Evolutionary conservation across 1,140 invertebrate species (phyloP).

Genomic region (Ips nitidus): DNA sequence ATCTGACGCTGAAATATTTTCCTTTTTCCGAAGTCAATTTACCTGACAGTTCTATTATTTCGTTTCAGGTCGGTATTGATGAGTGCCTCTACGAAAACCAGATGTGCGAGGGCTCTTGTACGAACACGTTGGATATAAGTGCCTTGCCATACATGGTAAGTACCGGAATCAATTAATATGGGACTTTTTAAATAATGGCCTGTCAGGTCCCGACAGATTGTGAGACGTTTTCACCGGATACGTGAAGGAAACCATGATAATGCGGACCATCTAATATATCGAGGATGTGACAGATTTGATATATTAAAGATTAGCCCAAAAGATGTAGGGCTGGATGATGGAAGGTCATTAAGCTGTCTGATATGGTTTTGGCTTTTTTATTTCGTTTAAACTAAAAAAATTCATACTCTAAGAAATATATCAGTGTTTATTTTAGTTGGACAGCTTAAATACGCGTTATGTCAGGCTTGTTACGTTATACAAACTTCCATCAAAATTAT

Average conservation of each 20-base stretch:
- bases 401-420: too few species aligned
- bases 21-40: too few species aligned
- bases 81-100: slow-evolving; percentile 95
- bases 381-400: too few species aligned
- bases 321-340: slow-evolving; percentile 1
- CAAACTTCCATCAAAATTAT: too few species aligned
- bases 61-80: slow-evolving; percentile 72
- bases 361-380: too few species aligned
- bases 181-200: slow-evolving; percentile 19
- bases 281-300: slow-evolving; percentile 15
- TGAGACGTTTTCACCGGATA: slow-evolving; percentile 8
- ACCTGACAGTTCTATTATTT: background rate
- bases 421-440: too few species aligned
- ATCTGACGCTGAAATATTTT: too few species aligned
- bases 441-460: too few species aligned
- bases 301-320: slow-evolving; percentile 18
- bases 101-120: slow-evolving; percentile 94
- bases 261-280: slow-evolving; percentile 13
- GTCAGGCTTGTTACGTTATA: too few species aligned
- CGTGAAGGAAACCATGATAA: slow-evolving; percentile 3
- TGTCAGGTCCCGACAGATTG: slow-evolving; percentile 9
- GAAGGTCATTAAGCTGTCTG: background rate
- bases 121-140: slow-evolving; percentile 87
- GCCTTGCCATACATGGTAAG: slow-evolving; percentile 86
- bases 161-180: slow-evolving; percentile 7